These are phyloP conservation scores for Dendrocincla fuliginosa DNA, from an alignment of 2,797 vertebrate genomes.

Conservation along the genomic window DNA sequence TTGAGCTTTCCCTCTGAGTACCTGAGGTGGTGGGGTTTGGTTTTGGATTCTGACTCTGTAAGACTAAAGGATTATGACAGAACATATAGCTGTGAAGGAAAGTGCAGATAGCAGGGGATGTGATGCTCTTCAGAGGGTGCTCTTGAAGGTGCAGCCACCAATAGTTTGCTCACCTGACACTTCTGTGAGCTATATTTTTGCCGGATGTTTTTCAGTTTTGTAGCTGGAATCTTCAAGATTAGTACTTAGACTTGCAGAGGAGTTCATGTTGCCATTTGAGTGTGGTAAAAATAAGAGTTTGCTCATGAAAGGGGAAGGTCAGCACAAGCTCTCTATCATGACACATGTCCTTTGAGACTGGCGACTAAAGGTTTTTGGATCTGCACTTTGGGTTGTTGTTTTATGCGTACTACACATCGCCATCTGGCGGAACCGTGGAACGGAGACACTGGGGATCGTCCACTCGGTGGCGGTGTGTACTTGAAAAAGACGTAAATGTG, in stretches of 20 bases:
- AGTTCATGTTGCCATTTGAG: background rate
- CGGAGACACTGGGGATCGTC: background rate
- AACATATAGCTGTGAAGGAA: no score
- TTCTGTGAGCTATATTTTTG: rapidly evolving
- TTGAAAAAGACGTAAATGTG: background rate
- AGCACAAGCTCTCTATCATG: background rate
- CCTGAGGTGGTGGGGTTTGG: background rate
- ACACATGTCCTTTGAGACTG: background rate
- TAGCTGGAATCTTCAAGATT: background rate
- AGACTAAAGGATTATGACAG: no score
- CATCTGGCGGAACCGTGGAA: background rate
- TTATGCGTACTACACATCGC: background rate
- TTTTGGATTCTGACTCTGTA: background rate
- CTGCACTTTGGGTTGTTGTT: background rate
- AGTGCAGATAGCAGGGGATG: background rate
- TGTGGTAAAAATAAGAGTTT: background rate
- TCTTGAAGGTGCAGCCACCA: background rate
- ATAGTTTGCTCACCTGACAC: background rate
- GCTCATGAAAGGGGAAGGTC: background rate
- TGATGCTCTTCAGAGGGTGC: background rate
- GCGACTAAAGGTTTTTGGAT: background rate
- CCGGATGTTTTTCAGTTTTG: background rate
- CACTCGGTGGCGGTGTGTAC: background rate
- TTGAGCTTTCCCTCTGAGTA: background rate
- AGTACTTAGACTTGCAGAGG: background rate